Percentiles rank a stretch among this genome's conserved stretches.
Conservation (phyloP, 2,797 vertebrate genomes). For the Enteromius unitaeniatus region DNA sequence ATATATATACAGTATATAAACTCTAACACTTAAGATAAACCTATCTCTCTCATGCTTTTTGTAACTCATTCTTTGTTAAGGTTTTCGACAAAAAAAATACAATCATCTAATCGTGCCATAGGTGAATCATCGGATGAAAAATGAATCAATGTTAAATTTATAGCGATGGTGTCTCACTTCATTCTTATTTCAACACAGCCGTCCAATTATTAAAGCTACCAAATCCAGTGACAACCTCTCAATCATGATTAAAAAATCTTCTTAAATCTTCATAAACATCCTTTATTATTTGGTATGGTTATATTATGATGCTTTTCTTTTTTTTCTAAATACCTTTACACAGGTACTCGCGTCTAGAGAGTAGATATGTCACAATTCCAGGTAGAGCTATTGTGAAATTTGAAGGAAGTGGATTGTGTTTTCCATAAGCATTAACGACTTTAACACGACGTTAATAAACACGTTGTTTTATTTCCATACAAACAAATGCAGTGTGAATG, state of each 20-base stretch:
- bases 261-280: background rate
- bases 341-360: background rate
- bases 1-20: no score
- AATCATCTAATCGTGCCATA: background rate
- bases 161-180: background rate
- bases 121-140: background rate
- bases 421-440: background rate
- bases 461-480: background rate
- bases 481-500: background rate
- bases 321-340: background rate
- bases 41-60: no score
- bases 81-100: background rate
- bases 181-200: background rate
- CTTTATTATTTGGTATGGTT: background rate
- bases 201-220: background rate
- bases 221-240: background rate
- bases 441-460: background rate
- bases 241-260: background rate
- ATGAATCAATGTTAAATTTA: background rate
- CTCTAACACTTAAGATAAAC: no score
- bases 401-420: background rate
- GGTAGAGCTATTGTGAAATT: background rate
- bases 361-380: background rate
- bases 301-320: background rate
- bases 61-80: no score